These are phyloP conservation scores for Micrastur ruficollis DNA, from an alignment of 2,797 vertebrate genomes.

Conservation along the genomic window DNA sequence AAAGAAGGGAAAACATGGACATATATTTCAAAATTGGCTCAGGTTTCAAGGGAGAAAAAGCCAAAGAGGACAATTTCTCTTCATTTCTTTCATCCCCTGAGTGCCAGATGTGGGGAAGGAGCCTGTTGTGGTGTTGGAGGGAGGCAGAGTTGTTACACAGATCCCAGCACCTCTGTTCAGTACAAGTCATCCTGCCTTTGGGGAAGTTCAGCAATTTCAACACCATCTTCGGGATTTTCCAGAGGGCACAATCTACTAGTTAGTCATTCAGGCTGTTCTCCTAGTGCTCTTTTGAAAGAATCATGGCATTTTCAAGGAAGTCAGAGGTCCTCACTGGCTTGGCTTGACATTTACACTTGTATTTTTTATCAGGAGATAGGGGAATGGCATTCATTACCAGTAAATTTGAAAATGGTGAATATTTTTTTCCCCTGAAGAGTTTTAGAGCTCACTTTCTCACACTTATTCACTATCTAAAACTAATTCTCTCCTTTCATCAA, in stretches of 20 bases:
- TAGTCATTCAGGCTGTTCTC: conserved; percentile 22
- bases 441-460: not conserved
- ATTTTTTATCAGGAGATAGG: not conserved
- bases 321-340: conserved; percentile 8
- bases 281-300: conserved; percentile 12
- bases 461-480: conserved; percentile 24
- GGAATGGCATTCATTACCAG: not conserved
- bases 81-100: not conserved
- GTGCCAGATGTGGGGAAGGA: not conserved
- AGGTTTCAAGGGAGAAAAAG: not conserved
- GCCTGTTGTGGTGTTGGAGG: not conserved
- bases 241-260: not conserved
- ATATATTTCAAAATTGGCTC: not conserved
- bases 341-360: conserved; percentile 22
- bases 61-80: not conserved
- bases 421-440: not conserved
- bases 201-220: conserved; percentile 3
- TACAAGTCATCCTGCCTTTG: not conserved
- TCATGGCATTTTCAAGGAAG: conserved; percentile 4
- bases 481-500: not conserved
- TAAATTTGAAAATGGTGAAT: not conserved
- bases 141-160: not conserved
- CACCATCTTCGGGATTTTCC: not conserved
- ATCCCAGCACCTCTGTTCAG: not conserved
- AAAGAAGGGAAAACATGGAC: not conserved